phyloP scores from a whole-genome alignment of 2,888 invertebrate genomes.

The Lampropteryx suffumata region DNA sequence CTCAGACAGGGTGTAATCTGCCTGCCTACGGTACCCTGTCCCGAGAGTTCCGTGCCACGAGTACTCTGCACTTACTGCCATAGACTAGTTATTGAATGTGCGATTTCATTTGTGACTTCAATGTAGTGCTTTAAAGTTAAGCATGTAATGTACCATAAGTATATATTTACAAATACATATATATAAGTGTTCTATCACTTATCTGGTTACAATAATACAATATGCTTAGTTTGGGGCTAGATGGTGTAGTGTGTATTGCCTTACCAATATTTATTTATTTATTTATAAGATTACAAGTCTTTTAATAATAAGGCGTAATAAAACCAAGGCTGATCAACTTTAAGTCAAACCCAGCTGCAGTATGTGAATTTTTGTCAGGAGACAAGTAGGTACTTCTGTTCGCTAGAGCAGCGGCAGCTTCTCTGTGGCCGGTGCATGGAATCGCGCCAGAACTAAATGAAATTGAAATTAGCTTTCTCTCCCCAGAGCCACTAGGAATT shows the following conservation, averaged over 20 bases:
- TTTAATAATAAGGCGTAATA: too few relatives aligned
- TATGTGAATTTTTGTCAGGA: neutral
- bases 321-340: too few relatives aligned
- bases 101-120: too few relatives aligned
- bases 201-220: too few relatives aligned
- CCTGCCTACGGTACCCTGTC: slow-evolving; percentile 75
- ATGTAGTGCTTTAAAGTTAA: too few relatives aligned
- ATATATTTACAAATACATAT: too few relatives aligned
- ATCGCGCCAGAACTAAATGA: slow-evolving; percentile 82
- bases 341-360: neutral
- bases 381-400: slow-evolving; percentile 12
- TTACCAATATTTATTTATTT: too few relatives aligned
- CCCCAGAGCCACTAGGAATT: slow-evolving; percentile 78
- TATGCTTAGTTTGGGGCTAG: too few relatives aligned
- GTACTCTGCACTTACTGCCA: slow-evolving; percentile 59
- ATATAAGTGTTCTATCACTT: too few relatives aligned
- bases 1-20: slow-evolving; percentile 81
- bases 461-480: slow-evolving; percentile 82
- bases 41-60: slow-evolving; percentile 61
- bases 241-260: too few relatives aligned
- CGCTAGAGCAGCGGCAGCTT: slow-evolving; percentile 15
- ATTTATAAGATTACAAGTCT: too few relatives aligned
- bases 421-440: slow-evolving; percentile 75
- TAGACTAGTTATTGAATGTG: slow-evolving; percentile 40
- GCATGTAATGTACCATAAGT: too few relatives aligned